Evolutionary conservation across 2,797 vertebrate genomes (phyloP).

Genomic region (Macroramphosus scolopax): DNA sequence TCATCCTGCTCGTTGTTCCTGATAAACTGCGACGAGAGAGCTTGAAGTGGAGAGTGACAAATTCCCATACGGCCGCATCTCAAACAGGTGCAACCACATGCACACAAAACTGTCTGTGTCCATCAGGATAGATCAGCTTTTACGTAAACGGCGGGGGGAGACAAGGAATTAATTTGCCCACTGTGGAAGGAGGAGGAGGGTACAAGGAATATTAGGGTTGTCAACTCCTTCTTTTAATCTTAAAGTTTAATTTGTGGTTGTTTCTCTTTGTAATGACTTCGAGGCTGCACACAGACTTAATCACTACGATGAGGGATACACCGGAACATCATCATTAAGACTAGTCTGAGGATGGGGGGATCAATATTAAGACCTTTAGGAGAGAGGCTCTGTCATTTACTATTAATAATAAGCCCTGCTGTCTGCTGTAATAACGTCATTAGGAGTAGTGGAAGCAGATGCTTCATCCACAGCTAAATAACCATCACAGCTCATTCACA

Average conservation of each 20-base stretch:
- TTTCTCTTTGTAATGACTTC: slow-evolving; percentile 46
- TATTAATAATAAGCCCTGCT: slow-evolving; percentile 60
- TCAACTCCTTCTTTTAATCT: slow-evolving; percentile 42
- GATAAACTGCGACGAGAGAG: slow-evolving; percentile 18
- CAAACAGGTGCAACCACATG: slow-evolving; percentile 26
- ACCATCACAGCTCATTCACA: slow-evolving; percentile 16
- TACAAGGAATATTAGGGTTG: slow-evolving; percentile 22
- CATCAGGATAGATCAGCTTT: too few relatives aligned
- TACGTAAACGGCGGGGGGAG: too few relatives aligned
- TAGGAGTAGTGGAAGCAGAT: slow-evolving; percentile 48
- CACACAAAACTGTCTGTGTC: neutral
- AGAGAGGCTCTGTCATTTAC: slow-evolving; percentile 60
- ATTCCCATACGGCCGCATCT: slow-evolving; percentile 23
- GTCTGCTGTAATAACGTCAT: slow-evolving; percentile 58
- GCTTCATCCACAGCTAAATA: slow-evolving; percentile 41
- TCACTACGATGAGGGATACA: too few relatives aligned
- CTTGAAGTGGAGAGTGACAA: slow-evolving; percentile 45
- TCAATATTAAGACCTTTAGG: slow-evolving; percentile 73
- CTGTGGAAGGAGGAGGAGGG: slow-evolving; percentile 20
- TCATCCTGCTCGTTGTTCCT: slow-evolving; percentile 31
- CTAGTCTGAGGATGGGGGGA: slow-evolving; percentile 45
- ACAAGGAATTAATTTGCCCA: slow-evolving; percentile 32
- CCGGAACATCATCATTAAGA: slow-evolving; percentile 64
- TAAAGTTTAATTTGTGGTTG: slow-evolving; percentile 36
- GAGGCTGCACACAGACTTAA: slow-evolving; percentile 57